Evolutionary conservation across 2,797 vertebrate species (phyloP).

Genomic region (Vireo griseus): DNA sequence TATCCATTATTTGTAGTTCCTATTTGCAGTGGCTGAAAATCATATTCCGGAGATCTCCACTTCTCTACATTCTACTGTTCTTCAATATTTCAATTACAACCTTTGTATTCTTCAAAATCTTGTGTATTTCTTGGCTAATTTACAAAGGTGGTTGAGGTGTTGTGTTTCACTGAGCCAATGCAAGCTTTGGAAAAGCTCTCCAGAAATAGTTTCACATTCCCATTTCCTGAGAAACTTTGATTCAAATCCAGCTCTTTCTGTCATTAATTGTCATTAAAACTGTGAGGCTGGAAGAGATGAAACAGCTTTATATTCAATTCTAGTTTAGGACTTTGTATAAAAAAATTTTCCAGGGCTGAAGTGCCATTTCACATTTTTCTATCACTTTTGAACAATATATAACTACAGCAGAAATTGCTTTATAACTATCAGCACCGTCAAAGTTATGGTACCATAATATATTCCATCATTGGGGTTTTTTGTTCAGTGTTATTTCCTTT

Average conservation of each 20-base stretch:
- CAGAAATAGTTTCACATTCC: neutral
- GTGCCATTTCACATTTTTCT: neutral
- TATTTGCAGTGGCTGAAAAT: neutral
- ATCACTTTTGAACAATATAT: neutral
- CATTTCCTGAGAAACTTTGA: neutral
- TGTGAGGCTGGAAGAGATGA: neutral
- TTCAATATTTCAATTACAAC: neutral
- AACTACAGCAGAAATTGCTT: neutral
- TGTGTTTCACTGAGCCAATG: neutral
- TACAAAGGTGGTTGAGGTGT: neutral
- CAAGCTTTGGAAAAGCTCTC: neutral
- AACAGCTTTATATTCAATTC: neutral
- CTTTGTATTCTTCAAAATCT: neutral
- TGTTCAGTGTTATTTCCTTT: neutral
- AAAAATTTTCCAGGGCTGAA: neutral
- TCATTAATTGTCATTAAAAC: neutral
- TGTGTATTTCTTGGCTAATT: neutral
- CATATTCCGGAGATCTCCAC: neutral
- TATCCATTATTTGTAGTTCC: neutral
- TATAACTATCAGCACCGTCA: neutral
- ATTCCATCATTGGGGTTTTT: neutral
- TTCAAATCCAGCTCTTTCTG: neutral
- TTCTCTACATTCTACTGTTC: neutral
- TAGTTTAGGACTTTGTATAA: neutral
- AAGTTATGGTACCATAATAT: neutral